Conservation (phyloP, 2,797 vertebrate species). For the Microctenopoma lineatum region DNA sequence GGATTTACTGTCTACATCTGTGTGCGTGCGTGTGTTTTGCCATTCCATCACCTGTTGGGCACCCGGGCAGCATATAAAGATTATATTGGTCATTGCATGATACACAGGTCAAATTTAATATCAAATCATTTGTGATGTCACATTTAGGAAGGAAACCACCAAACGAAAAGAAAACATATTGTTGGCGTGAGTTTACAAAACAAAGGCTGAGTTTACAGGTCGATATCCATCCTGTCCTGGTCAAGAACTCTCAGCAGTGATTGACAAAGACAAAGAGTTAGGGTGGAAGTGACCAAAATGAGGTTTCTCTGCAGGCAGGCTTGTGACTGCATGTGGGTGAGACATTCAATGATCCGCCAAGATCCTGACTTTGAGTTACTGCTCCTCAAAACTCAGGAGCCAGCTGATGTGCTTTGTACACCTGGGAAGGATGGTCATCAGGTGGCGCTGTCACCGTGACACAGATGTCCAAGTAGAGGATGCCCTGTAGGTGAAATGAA, state of each 20-base stretch:
- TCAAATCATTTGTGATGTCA: background rate
- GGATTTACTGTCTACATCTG: conserved; percentile 61
- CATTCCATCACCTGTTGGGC: conserved; percentile 46
- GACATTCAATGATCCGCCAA: conserved; percentile 60
- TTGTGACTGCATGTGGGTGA: conserved; percentile 35
- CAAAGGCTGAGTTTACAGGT: conserved; percentile 41
- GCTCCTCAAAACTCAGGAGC: conserved; percentile 41
- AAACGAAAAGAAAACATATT: background rate
- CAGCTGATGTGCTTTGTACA: conserved; percentile 32
- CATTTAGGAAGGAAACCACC: background rate
- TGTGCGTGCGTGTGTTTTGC: conserved; percentile 23
- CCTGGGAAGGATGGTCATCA: conserved; percentile 29
- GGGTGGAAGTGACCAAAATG: conserved; percentile 54
- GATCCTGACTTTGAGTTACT: conserved; percentile 48
- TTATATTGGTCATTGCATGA: too few relatives aligned
- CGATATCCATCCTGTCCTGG: conserved; percentile 41
- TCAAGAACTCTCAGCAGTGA: conserved; percentile 46
- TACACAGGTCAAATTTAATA: background rate
- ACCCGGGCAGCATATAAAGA: conserved; percentile 8
- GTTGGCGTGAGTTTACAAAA: conserved; percentile 15
- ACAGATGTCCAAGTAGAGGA: conserved; percentile 23
- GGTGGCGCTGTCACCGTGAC: conserved; percentile 30
- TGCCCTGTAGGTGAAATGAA: background rate
- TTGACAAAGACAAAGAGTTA: conserved; percentile 65
- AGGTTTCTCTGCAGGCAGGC: conserved; percentile 58